phyloP scores from a whole-genome alignment of 2,888 invertebrate genomes.

The Dicyrtomina minuta region DNA sequence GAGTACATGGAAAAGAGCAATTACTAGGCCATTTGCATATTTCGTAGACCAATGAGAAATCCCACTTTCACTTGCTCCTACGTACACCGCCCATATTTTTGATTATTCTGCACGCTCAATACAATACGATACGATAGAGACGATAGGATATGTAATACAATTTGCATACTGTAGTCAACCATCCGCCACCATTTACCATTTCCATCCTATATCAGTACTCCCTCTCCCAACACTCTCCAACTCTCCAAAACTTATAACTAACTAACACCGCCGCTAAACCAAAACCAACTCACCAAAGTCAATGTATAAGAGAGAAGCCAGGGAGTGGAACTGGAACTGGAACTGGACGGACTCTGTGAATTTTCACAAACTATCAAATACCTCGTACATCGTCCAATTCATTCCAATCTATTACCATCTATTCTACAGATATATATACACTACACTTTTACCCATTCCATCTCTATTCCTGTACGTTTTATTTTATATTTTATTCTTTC shows the following conservation, averaged over 20 bases:
- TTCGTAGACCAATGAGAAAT: constrained; percentile 40
- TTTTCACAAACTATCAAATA: constrained; percentile 22
- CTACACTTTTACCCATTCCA: no score
- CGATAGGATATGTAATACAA: no score
- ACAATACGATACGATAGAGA: not conserved
- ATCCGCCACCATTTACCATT: no score
- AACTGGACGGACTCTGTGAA: not conserved
- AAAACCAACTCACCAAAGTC: no score
- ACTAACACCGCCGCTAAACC: no score
- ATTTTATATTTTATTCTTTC: not conserved
- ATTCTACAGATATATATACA: no score
- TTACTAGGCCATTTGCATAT: constrained; percentile 53
- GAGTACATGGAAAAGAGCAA: constrained; percentile 53
- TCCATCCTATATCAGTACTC: not conserved
- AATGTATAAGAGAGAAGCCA: no score
- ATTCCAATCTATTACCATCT: no score
- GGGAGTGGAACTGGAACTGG: no score
- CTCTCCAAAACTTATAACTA: not conserved
- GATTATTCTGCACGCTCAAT: constrained; percentile 33
- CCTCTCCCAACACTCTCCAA: constrained; percentile 10
- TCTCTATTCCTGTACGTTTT: not conserved
- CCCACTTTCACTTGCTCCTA: constrained; percentile 27
- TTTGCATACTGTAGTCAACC: no score
- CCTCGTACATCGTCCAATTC: no score
- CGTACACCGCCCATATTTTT: constrained; percentile 29